A percentile compares a stretch with the other conserved stretches of the same genome.
Evolutionary conservation across 2,113 vertebrate genomes (phyloP).

Genomic region (Caranx ignobilis): DNA sequence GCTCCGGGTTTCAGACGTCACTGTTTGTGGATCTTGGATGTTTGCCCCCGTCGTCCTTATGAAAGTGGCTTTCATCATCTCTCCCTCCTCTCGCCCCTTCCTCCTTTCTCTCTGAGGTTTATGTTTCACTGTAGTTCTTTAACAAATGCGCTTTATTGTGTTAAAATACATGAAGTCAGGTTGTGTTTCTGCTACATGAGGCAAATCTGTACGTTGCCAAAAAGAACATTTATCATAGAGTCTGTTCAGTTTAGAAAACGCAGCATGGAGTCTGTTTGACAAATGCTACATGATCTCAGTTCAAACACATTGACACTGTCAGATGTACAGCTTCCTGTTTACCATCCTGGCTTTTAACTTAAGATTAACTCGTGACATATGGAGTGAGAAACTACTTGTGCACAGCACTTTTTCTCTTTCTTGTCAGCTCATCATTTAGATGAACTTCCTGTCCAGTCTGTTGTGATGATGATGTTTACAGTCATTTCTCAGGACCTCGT

Average conservation of each 20-base stretch:
- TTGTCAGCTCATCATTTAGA: background rate
- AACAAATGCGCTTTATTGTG: background rate
- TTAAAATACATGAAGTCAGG: background rate
- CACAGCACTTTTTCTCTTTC: background rate
- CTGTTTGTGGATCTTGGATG: constrained; percentile 48
- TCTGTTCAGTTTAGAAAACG: background rate
- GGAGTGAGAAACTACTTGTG: background rate
- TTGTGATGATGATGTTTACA: background rate
- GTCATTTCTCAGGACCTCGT: constrained; percentile 11
- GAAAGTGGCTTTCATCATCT: constrained; percentile 27
- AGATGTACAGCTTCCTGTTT: background rate
- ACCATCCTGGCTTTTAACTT: background rate
- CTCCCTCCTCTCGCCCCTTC: background rate
- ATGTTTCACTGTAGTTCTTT: background rate
- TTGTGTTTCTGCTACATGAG: background rate
- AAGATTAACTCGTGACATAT: background rate
- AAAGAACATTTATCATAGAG: background rate
- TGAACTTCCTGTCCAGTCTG: background rate
- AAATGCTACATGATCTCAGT: background rate
- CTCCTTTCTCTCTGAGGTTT: constrained; percentile 7
- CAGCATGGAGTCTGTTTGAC: too few relatives aligned
- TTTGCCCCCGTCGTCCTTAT: constrained; percentile 17
- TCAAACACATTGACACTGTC: background rate
- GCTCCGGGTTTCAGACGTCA: constrained; percentile 28
- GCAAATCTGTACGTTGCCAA: background rate